Conservation (phyloP, 1,140 invertebrate species). For the Drosophila melanogaster region DNA sequence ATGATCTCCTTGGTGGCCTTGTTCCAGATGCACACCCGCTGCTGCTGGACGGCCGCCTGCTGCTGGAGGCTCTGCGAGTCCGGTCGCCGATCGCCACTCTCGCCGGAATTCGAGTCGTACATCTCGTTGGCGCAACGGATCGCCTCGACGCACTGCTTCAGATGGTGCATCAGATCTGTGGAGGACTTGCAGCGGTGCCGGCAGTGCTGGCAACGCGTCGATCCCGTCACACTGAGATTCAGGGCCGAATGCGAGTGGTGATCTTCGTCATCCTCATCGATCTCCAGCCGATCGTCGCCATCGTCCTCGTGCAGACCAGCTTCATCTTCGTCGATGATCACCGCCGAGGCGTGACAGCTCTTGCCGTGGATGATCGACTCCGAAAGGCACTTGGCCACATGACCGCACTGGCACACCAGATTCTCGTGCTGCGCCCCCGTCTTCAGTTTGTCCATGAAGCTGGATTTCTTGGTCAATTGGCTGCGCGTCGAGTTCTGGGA, state of each 20-base stretch:
- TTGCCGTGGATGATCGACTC: slow-evolving; percentile 91
- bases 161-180: slow-evolving; percentile 89
- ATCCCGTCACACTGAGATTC: slow-evolving; percentile 85
- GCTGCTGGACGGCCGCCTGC: slow-evolving; percentile 70
- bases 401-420: slow-evolving; percentile 90
- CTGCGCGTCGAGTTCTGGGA: slow-evolving; percentile 75
- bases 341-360: slow-evolving; percentile 85
- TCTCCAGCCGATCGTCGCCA: slow-evolving; percentile 72
- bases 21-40: slow-evolving; percentile 89
- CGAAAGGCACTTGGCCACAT: slow-evolving; percentile 93
- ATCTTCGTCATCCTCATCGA: slow-evolving; percentile 74
- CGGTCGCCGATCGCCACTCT: slow-evolving; percentile 69
- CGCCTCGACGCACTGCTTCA: slow-evolving; percentile 88
- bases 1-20: slow-evolving; percentile 79
- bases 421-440: slow-evolving; percentile 86
- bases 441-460: slow-evolving; percentile 92
- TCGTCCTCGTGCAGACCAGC: slow-evolving; percentile 82
- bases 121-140: slow-evolving; percentile 84
- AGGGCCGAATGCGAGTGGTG: slow-evolving; percentile 77
- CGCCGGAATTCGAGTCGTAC: slow-evolving; percentile 81
- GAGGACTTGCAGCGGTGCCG: slow-evolving; percentile 93
- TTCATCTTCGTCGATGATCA: slow-evolving; percentile 84
- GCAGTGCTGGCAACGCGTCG: slow-evolving; percentile 93
- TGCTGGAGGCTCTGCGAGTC: slow-evolving; percentile 55
- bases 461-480: slow-evolving; percentile 86